These are phyloP conservation scores for Peromyscus aztecus DNA, from an alignment of 2,797 vertebrate species.

Conservation along the genomic window DNA sequence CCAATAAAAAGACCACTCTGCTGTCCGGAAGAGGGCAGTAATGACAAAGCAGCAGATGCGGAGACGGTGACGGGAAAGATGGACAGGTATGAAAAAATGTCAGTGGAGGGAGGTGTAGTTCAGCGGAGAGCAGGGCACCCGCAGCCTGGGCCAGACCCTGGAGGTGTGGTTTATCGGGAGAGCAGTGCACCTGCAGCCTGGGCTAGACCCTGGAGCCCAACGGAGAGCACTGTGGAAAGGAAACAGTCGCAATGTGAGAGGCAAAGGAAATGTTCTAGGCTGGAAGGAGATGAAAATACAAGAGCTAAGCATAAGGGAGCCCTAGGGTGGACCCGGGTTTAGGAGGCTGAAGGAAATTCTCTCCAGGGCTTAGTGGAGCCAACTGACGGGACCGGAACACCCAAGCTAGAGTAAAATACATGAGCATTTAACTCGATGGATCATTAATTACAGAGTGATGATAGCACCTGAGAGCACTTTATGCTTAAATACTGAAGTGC, in stretches of 20 bases:
- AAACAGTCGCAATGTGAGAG: neutral
- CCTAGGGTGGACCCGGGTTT: neutral
- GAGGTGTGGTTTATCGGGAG: too few relatives aligned
- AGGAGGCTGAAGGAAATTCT: neutral
- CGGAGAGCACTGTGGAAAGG: neutral
- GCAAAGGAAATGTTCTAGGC: neutral
- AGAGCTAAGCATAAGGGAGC: neutral
- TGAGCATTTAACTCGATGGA: neutral
- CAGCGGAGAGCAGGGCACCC: too few relatives aligned
- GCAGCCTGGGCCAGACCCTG: too few relatives aligned
- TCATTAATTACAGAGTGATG: neutral
- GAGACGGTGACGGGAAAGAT: neutral
- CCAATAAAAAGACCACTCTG: neutral
- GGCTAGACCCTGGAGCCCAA: too few relatives aligned
- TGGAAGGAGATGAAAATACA: conserved; percentile 24
- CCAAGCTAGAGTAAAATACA: neutral
- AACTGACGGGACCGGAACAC: neutral
- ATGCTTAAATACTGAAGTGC: neutral
- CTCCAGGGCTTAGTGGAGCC: neutral
- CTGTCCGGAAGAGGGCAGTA: neutral
- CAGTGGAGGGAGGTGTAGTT: neutral
- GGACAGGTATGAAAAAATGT: neutral
- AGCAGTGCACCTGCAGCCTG: too few relatives aligned
- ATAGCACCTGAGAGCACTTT: neutral
- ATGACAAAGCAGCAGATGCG: neutral